These are phyloP conservation scores for roundworm (Caenorhabditis elegans) DNA, from an alignment of 1,140 invertebrate species.

Conservation along the genomic window WBcel235 BX284602.5:4329001-4329500, in stretches of 20 bases:
- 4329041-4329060: slow-evolving; percentile 33
- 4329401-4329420: slow-evolving; percentile 58
- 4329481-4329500: too few relatives aligned
- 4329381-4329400: slow-evolving; percentile 53
- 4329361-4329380: slow-evolving; percentile 46
- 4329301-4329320: slow-evolving; percentile 40
- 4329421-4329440: too few relatives aligned
- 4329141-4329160: background rate
- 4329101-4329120: background rate
- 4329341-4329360: slow-evolving; percentile 38
- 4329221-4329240: slow-evolving; percentile 24
- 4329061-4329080: slow-evolving; percentile 33
- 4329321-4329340: slow-evolving; percentile 44
- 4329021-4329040: background rate
- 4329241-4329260: background rate
- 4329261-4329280: background rate
- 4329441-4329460: too few relatives aligned
- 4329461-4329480: too few relatives aligned
- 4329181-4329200: background rate
- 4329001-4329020: background rate
- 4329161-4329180: background rate
- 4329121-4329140: background rate
- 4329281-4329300: background rate
- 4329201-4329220: background rate
- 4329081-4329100: slow-evolving; percentile 3